Evolutionary conservation across 2,113 vertebrate species (phyloP).

Genomic region (Salvelinus alpinus): DNA sequence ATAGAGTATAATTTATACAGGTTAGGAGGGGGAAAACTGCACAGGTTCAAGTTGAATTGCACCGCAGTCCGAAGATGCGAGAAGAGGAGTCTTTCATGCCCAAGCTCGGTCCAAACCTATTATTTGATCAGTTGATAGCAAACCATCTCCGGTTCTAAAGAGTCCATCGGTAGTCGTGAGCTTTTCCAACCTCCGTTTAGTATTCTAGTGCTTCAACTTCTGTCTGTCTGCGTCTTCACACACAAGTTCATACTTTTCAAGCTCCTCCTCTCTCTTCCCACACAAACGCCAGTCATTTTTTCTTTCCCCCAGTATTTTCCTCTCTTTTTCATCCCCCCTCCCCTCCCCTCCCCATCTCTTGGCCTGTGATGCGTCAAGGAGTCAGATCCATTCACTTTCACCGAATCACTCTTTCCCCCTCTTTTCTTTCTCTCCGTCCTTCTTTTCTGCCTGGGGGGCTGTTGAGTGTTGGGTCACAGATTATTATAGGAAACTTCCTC

Average conservation of each 20-base stretch:
- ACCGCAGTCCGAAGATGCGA: constrained; percentile 36
- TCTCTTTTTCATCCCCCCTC: constrained; percentile 44
- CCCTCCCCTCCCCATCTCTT: constrained; percentile 5
- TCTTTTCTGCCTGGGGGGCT: constrained; percentile 37
- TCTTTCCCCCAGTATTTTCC: constrained; percentile 44
- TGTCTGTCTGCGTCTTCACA: constrained; percentile 84
- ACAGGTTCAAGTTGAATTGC: constrained; percentile 38
- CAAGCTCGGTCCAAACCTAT: constrained; percentile 5
- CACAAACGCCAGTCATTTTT: constrained; percentile 62
- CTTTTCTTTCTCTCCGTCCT: constrained; percentile 45
- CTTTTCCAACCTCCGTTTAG: constrained; percentile 50
- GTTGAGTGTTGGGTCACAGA: constrained; percentile 38
- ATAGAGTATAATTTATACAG: constrained; percentile 58
- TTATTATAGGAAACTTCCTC: constrained; percentile 30
- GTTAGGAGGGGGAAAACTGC: constrained; percentile 33
- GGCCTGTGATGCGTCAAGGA: constrained; percentile 51
- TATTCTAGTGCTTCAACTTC: constrained; percentile 64
- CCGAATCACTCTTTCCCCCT: constrained; percentile 46
- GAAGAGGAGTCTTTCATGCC: not conserved
- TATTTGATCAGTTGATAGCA: not conserved
- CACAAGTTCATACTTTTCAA: constrained; percentile 83
- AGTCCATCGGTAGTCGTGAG: constrained; percentile 1
- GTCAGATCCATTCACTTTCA: constrained; percentile 58
- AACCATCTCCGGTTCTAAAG: constrained; percentile 13
- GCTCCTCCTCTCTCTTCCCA: constrained; percentile 76